Percentiles rank a stretch among this genome's conserved stretches.
These are phyloP conservation scores for Sinelater perroti DNA, from an alignment of 2,888 invertebrate genomes.

Conservation along the genomic window DNA sequence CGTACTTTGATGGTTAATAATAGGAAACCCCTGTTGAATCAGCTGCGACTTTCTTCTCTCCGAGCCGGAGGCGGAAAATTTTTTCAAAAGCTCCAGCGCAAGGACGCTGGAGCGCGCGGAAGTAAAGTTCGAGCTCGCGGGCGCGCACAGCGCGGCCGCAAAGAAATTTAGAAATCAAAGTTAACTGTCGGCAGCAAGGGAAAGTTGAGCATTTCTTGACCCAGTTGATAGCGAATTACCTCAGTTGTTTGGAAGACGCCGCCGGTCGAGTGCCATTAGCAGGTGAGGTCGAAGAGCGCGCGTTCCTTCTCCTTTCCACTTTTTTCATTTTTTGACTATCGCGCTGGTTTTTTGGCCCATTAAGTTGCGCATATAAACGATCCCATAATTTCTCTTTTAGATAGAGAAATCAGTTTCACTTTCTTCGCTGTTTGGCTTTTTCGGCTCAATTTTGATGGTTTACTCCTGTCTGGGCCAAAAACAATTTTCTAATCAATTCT, in stretches of 20 bases:
- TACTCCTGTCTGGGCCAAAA: too few species aligned
- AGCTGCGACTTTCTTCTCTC: too few species aligned
- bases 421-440: neutral
- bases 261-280: neutral
- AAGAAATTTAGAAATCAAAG: slow-evolving; percentile 22
- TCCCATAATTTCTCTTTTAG: too few species aligned
- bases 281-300: neutral
- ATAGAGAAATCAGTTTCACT: neutral
- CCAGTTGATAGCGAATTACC: slow-evolving; percentile 30
- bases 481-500: too few species aligned
- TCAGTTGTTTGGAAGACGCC: slow-evolving; percentile 22
- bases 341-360: neutral
- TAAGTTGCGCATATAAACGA: too few species aligned
- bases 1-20: too few species aligned
- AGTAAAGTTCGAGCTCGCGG: slow-evolving; percentile 4
- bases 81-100: too few species aligned
- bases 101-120: slow-evolving; percentile 5
- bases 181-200: slow-evolving; percentile 23
- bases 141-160: too few species aligned
- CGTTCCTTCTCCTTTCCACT: neutral
- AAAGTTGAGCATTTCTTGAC: slow-evolving; percentile 35
- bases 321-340: too few species aligned
- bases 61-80: too few species aligned
- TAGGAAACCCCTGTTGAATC: too few species aligned
- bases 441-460: too few species aligned